Percentiles rank a stretch among this genome's conserved stretches.
These are phyloP conservation scores for Atethmia centrago DNA, from an alignment of 2,888 invertebrate genomes.

Conservation along the genomic window DNA sequence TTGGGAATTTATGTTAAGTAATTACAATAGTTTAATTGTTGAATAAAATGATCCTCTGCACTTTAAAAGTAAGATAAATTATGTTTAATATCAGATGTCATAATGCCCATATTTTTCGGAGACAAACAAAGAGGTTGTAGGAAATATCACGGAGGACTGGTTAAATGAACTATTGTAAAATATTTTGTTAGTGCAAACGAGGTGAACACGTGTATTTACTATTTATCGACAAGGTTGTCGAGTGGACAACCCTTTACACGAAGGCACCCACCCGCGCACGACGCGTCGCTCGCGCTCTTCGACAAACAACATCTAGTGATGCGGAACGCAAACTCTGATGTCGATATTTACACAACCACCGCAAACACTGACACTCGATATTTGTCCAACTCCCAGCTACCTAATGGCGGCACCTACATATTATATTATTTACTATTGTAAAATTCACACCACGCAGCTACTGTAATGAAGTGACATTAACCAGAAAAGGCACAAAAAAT, in stretches of 20 bases:
- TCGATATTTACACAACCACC: constrained; percentile 87
- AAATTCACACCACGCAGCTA: constrained; percentile 84
- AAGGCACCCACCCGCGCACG: constrained; percentile 80
- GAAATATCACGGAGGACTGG: constrained; percentile 64
- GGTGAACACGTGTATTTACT: constrained; percentile 80
- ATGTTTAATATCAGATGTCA: constrained; percentile 46
- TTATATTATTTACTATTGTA: constrained; percentile 77
- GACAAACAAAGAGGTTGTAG: constrained; percentile 33
- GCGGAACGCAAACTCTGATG: constrained; percentile 89
- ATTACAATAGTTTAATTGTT: constrained; percentile 84
- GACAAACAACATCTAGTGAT: constrained; percentile 89
- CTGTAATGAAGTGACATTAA: constrained; percentile 82
- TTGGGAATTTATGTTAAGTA: constrained; percentile 83
- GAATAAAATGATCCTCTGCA: constrained; percentile 57
- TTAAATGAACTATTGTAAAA: constrained; percentile 73
- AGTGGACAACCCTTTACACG: constrained; percentile 88
- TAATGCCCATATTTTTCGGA: constrained; percentile 32
- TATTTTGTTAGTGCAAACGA: constrained; percentile 84
- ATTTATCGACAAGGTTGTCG: constrained; percentile 85
- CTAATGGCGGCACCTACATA: constrained; percentile 82
- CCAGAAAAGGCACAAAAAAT: constrained; percentile 65
- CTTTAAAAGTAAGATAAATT: constrained; percentile 60
- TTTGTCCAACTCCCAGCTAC: constrained; percentile 87
- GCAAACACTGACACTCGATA: constrained; percentile 88
- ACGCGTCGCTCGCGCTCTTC: constrained; percentile 78